Conservation (phyloP, 2,888 invertebrate species). For the Pseudoips prasinana region DNA sequence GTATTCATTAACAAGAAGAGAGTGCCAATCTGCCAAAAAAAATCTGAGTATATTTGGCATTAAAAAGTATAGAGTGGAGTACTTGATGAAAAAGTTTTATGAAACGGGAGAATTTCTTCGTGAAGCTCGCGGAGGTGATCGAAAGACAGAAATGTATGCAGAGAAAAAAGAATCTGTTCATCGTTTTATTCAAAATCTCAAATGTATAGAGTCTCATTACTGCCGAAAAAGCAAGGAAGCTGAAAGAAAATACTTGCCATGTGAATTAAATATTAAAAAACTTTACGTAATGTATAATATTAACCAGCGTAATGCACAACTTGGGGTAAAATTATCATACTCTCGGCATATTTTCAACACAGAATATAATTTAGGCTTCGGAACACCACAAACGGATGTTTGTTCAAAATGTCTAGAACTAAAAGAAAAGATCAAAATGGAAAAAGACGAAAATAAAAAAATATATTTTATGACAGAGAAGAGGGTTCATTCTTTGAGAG, state of each 20-base stretch:
- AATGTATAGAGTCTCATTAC: slow-evolving; percentile 1
- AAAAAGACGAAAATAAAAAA: slow-evolving; percentile 24
- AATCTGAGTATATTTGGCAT: no score
- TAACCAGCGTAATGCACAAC: neutral
- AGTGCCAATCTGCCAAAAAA: no score
- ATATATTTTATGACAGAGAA: slow-evolving; percentile 21
- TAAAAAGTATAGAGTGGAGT: no score
- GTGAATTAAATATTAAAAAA: slow-evolving; percentile 4
- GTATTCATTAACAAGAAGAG: no score
- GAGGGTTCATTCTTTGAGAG: slow-evolving; percentile 27
- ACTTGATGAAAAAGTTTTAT: no score
- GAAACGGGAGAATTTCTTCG: no score
- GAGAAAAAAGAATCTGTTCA: no score
- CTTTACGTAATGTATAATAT: slow-evolving; percentile 1
- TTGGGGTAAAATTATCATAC: slow-evolving; percentile 15
- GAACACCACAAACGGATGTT: slow-evolving; percentile 25
- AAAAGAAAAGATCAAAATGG: slow-evolving; percentile 31
- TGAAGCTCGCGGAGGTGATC: no score
- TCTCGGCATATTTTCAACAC: slow-evolving; percentile 33
- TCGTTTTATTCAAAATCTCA: no score
- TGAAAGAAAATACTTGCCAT: slow-evolving; percentile 4
- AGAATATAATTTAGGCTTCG: slow-evolving; percentile 32
- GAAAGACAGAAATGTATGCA: no score
- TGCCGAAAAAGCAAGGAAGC: no score
- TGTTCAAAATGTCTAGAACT: slow-evolving; percentile 35